Conservation (phyloP, 2,888 invertebrate genomes). For the Spilarctia lutea region DNA sequence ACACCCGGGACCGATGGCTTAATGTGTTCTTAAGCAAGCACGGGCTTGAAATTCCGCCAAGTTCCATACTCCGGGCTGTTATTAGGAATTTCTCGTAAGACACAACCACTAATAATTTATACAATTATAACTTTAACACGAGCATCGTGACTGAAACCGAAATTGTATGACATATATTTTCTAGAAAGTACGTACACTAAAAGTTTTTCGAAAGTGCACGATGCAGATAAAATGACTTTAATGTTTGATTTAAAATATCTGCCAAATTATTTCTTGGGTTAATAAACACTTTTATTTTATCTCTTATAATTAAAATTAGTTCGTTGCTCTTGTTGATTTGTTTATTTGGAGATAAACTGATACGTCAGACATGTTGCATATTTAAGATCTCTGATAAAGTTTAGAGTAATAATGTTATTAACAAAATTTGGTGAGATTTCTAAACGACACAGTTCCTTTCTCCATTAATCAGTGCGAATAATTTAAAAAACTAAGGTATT, state of each 20-base stretch:
- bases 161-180: constrained; percentile 43
- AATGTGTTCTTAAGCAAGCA: too few species aligned
- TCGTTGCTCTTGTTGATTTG: neutral
- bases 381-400: neutral
- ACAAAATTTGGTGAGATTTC: neutral
- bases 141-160: constrained; percentile 37
- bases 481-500: neutral
- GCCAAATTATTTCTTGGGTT: constrained; percentile 6
- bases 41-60: too few species aligned
- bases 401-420: neutral
- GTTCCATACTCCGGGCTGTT: too few species aligned
- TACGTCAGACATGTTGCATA: neutral
- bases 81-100: too few species aligned
- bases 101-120: constrained; percentile 20
- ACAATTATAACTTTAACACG: constrained; percentile 41
- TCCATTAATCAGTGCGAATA: neutral
- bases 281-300: neutral
- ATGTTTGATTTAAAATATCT: constrained; percentile 54
- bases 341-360: neutral
- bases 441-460: neutral
- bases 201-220: constrained; percentile 59
- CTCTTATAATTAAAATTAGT: constrained; percentile 7
- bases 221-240: constrained; percentile 49
- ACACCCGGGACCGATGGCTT: too few species aligned
- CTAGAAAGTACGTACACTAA: constrained; percentile 60